A percentile compares a stretch with the other conserved stretches of the same genome.
phyloP scores from a whole-genome alignment of 2,797 vertebrate species.

The Miopithecus talapoin region DNA sequence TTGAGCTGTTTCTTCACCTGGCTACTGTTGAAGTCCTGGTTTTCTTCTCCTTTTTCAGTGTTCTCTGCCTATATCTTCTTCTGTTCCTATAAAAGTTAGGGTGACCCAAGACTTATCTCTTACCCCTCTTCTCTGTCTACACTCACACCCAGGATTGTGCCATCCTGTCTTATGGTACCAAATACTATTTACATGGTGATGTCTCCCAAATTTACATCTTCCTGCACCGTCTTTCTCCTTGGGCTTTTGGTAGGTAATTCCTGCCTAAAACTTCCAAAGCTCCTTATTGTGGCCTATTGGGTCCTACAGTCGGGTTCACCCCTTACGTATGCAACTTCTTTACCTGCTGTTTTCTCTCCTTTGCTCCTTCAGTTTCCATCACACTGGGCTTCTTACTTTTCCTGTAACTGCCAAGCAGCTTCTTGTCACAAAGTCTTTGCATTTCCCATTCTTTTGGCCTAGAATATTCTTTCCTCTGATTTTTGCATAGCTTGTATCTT shows the following conservation, averaged over 20 bases:
- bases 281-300: not conserved
- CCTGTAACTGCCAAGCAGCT: not conserved
- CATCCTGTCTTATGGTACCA: not conserved
- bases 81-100: not conserved
- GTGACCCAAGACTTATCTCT: not conserved
- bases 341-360: not conserved
- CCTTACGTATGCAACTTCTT: not conserved
- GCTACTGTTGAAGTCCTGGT: not conserved
- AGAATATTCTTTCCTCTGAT: not conserved
- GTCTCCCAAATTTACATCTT: not conserved
- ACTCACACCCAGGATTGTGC: not conserved
- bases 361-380: not conserved
- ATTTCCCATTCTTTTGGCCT: not conserved
- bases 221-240: not conserved
- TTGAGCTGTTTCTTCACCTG: not conserved
- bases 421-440: not conserved
- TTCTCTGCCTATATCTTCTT: not conserved
- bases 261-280: not conserved
- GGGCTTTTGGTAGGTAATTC: not conserved
- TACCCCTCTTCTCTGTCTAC: not conserved
- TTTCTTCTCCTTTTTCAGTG: not conserved
- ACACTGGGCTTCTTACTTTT: not conserved
- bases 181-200: not conserved
- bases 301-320: not conserved
- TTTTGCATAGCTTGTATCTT: not conserved